Evolutionary conservation across 2,888 invertebrate species (phyloP), one percentile per base, ranked within the genome.

Genomic region (Agrotis clavis): DNA sequence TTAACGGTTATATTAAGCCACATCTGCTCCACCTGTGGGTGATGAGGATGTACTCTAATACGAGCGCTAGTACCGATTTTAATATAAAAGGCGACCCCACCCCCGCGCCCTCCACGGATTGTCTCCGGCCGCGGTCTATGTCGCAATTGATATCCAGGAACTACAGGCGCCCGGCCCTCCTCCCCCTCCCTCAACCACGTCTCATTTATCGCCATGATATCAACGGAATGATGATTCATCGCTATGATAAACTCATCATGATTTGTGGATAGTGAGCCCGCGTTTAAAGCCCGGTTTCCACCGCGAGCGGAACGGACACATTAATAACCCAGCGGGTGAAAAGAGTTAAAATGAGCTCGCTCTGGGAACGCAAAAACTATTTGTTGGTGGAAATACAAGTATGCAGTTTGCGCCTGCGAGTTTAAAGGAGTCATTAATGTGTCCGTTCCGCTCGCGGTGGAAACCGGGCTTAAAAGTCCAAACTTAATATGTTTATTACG

Each of bases 101-200:
- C 18, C 14, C n/a, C 48, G 18, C 48, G 48, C 48, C 48, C 48
- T 9, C 48, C 48, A 50, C 48, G 48, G n/a, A 50, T 50, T 50
- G 48, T n/a, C 18, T 50, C n/a, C 18, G n/a, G 48, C 2, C 48
- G 48, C 3, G n/a, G 50, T 50, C 50, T n/a, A 50, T 50, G 50
- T 9, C 50, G n/a, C 35, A 50, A 6, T 5, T 50, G 50, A 50
- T 50, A 50, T 50, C 50, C 50, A n/a, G 50, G 50, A 4, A 50
- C n/a, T n/a, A n/a, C 50, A 9, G n/a, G 50, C n/a, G 50, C 50
- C 50, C 50, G 50, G 50, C 50, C 50, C n/a, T 50, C 50, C n/a
- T 50, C 50, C n/a, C 50, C n/a, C 50, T n/a, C 50, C 50, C 50
- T 6, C 53, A 62, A n/a, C 50, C 50, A 50, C 14, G n/a, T 50